Evolutionary conservation across 2,113 vertebrate genomes (phyloP).

Genomic region (Castor canadensis): DNA sequence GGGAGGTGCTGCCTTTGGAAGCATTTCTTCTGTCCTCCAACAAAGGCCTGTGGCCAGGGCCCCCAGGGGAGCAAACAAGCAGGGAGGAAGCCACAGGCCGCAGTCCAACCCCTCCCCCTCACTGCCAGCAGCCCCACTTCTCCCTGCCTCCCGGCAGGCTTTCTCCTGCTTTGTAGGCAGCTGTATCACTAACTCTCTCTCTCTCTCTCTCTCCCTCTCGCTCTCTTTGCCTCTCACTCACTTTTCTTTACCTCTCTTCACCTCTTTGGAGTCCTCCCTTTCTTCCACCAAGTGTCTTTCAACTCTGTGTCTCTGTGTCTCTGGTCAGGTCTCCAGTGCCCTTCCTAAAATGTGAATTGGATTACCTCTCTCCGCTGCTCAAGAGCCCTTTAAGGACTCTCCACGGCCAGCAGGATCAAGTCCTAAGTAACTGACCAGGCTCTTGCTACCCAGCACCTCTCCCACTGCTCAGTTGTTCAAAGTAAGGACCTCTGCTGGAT

Average conservation of each 20-base stretch:
- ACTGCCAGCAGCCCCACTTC: not conserved
- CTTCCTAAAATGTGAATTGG: not conserved
- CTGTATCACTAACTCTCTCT: not conserved
- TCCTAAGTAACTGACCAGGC: not conserved
- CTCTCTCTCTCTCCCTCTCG: not conserved
- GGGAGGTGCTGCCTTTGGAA: constrained; percentile 59
- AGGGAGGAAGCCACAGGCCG: constrained; percentile 23
- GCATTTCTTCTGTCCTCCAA: constrained; percentile 76
- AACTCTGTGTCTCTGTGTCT: not conserved
- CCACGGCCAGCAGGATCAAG: not conserved
- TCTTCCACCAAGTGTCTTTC: not conserved
- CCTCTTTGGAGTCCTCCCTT: not conserved
- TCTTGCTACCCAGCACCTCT: not conserved
- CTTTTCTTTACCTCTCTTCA: not conserved
- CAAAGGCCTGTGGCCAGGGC: constrained; percentile 65
- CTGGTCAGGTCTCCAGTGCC: not conserved
- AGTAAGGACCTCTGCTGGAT: not conserved
- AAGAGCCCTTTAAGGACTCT: not conserved
- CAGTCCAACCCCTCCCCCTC: not conserved
- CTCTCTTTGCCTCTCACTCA: not conserved
- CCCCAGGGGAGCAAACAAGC: constrained; percentile 68
- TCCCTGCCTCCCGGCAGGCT: not conserved
- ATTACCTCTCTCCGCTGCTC: not conserved
- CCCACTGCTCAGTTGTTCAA: not conserved
- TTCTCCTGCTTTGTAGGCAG: not conserved